These are phyloP conservation scores for Microctonus brassicae DNA, from an alignment of 2,888 invertebrate genomes.

Conservation along the genomic window DNA sequence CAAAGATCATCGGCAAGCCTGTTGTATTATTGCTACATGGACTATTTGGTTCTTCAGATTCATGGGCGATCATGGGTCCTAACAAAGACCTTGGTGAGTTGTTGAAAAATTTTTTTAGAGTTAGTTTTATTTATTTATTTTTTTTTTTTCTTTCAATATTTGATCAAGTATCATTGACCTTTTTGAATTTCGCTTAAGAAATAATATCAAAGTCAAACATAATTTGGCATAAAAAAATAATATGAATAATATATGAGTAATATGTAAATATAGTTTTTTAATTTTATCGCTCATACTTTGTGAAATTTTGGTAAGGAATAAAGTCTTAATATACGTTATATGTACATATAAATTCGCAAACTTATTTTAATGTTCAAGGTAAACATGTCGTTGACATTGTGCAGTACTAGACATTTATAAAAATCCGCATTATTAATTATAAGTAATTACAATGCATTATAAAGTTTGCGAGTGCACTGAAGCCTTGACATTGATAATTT, in stretches of 20 bases:
- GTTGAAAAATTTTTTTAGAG: background rate
- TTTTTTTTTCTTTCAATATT: background rate
- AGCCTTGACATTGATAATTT: constrained; percentile 9
- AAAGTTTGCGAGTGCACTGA: background rate
- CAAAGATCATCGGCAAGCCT: constrained; percentile 48
- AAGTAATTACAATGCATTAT: background rate
- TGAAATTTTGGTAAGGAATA: too few relatives aligned
- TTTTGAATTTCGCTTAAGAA: background rate
- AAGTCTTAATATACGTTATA: background rate
- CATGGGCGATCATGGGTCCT: constrained; percentile 59
- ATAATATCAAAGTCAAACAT: background rate
- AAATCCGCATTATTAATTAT: background rate
- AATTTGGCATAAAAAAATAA: background rate
- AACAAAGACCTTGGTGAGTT: constrained; percentile 59
- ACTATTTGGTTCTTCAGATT: constrained; percentile 56
- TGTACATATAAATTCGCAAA: background rate
- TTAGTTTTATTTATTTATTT: constrained; percentile 14
- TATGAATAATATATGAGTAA: background rate
- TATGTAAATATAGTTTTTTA: background rate
- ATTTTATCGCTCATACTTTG: background rate
- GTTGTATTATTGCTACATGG: constrained; percentile 59
- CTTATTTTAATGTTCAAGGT: background rate
- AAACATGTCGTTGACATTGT: background rate
- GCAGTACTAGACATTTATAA: background rate
- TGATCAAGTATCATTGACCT: background rate